A percentile compares a stretch with the other conserved stretches of the same genome.
These are phyloP conservation scores for Drosophila stalkeri DNA, from an alignment of 2,888 invertebrate genomes.

Conservation along the genomic window DNA sequence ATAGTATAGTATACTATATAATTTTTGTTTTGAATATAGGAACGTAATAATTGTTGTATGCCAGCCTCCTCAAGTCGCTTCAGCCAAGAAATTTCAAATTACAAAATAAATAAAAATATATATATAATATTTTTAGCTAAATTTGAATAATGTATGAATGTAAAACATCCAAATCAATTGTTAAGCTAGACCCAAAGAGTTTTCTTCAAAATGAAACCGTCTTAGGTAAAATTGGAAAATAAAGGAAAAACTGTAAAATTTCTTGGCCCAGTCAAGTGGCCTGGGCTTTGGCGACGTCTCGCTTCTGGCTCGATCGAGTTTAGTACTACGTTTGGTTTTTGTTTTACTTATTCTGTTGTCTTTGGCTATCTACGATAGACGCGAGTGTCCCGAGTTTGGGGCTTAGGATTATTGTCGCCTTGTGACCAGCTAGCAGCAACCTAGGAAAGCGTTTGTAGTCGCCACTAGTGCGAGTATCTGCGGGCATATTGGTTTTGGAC, in stretches of 20 bases:
- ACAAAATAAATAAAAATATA: not conserved
- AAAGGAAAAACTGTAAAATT: not conserved
- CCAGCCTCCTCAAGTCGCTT: constrained; percentile 33
- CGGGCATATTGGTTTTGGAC: constrained; percentile 19
- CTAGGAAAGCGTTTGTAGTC: constrained; percentile 68
- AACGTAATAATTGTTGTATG: constrained; percentile 79
- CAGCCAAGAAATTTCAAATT: not conserved
- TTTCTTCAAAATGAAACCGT: constrained; percentile 23
- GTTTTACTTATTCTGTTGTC: constrained; percentile 9
- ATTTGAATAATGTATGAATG: too few species aligned
- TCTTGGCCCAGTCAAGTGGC: not conserved
- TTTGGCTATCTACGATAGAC: constrained; percentile 70
- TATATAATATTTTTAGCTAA: not conserved
- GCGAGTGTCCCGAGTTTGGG: constrained; percentile 67
- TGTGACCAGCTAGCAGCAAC: constrained; percentile 72
- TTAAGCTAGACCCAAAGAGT: not conserved
- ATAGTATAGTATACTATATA: constrained; percentile 60
- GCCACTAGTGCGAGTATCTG: constrained; percentile 55
- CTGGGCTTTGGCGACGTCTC: not conserved
- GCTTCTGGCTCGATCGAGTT: constrained; percentile 7
- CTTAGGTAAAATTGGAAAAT: not conserved
- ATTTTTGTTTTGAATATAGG: constrained; percentile 67
- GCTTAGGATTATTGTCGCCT: constrained; percentile 74
- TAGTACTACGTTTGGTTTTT: constrained; percentile 8
- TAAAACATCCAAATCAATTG: not conserved